These are phyloP conservation scores for Lasioglossum leucozonium DNA, from an alignment of 2,888 invertebrate species.

Conservation along the genomic window DNA sequence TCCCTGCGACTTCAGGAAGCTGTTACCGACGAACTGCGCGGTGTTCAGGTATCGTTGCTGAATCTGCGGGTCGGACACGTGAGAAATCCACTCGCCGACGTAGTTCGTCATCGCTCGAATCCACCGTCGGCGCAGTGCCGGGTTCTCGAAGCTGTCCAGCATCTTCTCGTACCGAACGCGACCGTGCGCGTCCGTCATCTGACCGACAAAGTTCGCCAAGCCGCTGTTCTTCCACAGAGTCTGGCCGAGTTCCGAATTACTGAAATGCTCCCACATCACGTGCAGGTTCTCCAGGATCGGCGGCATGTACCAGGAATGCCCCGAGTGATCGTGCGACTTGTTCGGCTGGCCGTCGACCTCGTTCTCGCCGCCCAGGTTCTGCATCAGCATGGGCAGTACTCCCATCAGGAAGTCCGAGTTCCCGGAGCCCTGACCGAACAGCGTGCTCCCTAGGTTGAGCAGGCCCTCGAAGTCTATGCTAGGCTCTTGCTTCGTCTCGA, in stretches of 20 bases:
- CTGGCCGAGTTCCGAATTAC: conserved; percentile 91
- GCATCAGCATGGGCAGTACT: conserved; percentile 89
- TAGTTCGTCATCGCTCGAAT: conserved; percentile 91
- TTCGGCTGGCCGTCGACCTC: conserved; percentile 88
- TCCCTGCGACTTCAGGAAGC: conserved; percentile 91
- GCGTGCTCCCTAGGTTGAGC: conserved; percentile 77
- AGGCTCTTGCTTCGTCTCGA: conserved; percentile 14
- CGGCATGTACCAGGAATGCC: conserved; percentile 90
- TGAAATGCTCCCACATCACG: conserved; percentile 90
- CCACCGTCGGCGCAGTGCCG: conserved; percentile 92
- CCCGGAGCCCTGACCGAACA: conserved; percentile 80
- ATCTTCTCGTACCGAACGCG: conserved; percentile 90
- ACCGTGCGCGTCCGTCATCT: conserved; percentile 89
- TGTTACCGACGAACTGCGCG: conserved; percentile 90
- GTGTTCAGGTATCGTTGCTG: conserved; percentile 91
- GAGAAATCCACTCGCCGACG: conserved; percentile 90
- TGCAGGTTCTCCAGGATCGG: conserved; percentile 89
- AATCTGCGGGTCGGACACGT: conserved; percentile 91
- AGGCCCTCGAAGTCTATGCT: conserved; percentile 78
- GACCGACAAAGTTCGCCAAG: conserved; percentile 88
- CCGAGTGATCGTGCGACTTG: conserved; percentile 87
- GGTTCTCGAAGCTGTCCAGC: conserved; percentile 92
- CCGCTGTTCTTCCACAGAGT: conserved; percentile 91
- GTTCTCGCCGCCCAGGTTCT: conserved; percentile 87
- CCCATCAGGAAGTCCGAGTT: conserved; percentile 86